Percentiles rank a stretch among this genome's conserved stretches.
phyloP scores from a whole-genome alignment of 1,140 invertebrate genomes.

The Orius laevigatus region DNA sequence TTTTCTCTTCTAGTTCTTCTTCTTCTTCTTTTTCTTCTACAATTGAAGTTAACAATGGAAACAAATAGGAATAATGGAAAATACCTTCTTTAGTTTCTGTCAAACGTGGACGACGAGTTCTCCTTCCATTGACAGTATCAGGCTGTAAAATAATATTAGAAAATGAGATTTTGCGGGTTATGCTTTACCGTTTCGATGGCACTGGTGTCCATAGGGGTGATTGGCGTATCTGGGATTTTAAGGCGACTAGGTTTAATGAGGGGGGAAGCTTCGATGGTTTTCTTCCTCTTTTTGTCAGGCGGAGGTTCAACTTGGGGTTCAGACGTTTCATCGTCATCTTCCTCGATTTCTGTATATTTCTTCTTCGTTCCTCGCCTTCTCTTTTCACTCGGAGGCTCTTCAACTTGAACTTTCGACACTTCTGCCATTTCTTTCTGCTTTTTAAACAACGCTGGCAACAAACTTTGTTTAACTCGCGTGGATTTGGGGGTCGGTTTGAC shows the following conservation, averaged over 20 bases:
- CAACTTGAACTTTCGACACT: constrained; percentile 17
- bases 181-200: neutral
- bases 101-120: neutral
- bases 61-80: neutral
- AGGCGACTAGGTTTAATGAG: neutral
- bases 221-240: neutral
- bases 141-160: neutral
- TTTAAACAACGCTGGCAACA: constrained; percentile 16
- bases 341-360: constrained; percentile 2
- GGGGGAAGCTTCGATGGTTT: neutral
- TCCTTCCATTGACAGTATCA: neutral
- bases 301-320: neutral
- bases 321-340: constrained; percentile 6
- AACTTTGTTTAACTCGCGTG: constrained; percentile 21
- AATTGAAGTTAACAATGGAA: neutral
- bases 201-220: neutral
- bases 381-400: constrained; percentile 16
- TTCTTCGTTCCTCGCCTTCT: constrained; percentile 2
- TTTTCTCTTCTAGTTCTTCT: neutral
- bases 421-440: constrained; percentile 18
- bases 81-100: neutral
- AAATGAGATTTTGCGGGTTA: neutral
- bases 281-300: neutral
- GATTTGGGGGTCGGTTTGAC: constrained; percentile 19
- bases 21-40: neutral